A percentile compares a stretch with the other conserved stretches of the same genome.
phyloP scores from a whole-genome alignment of 1,140 invertebrate species.

The Wiebesia pumilae region DNA sequence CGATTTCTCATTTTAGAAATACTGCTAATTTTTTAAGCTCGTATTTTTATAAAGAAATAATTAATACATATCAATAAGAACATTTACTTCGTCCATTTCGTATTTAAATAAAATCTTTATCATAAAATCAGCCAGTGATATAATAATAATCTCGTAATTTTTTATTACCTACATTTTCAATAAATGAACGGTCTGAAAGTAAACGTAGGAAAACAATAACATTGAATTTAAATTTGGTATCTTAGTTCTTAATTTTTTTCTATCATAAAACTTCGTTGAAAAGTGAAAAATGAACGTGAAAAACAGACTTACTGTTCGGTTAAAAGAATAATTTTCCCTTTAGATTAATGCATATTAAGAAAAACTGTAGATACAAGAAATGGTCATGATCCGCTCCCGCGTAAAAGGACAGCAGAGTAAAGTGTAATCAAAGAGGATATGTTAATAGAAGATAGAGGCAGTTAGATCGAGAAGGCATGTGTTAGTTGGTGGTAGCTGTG shows the following conservation, averaged over 20 bases:
- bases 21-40: too few species aligned
- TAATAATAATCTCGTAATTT: too few species aligned
- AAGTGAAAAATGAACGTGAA: too few species aligned
- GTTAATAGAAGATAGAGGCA: not conserved
- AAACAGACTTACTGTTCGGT: not conserved
- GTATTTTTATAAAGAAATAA: too few species aligned
- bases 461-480: slow-evolving; percentile 4
- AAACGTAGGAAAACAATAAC: not conserved
- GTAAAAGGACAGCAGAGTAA: not conserved
- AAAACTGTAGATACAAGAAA: not conserved
- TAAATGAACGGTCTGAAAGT: not conserved
- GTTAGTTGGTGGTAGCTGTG: slow-evolving; percentile 11
- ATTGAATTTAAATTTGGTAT: not conserved
- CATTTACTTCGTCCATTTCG: not conserved
- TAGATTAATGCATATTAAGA: not conserved
- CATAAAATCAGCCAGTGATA: too few species aligned
- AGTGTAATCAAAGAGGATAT: not conserved
- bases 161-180: not conserved
- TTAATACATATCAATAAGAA: too few species aligned
- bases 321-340: not conserved
- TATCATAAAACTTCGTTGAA: not conserved
- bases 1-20: too few species aligned
- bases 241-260: not conserved
- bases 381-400: not conserved
- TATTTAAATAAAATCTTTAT: too few species aligned